These are phyloP conservation scores for Phoenicopterus ruber DNA, from an alignment of 2,113 vertebrate genomes.

Conservation along the genomic window DNA sequence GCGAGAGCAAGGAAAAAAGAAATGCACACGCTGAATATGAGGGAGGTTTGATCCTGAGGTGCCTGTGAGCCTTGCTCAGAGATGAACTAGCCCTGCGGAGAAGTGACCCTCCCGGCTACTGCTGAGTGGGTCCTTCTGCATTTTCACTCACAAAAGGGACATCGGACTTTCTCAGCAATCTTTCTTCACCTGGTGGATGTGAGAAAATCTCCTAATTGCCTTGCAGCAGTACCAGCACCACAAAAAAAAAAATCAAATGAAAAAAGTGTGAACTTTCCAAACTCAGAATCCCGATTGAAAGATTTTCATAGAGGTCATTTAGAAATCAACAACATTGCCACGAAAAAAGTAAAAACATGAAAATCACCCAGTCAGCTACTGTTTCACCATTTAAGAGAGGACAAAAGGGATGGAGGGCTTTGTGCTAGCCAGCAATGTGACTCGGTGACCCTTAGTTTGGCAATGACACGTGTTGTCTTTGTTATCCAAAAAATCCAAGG, in stretches of 20 bases:
- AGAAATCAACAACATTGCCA: not conserved
- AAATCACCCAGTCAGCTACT: not conserved
- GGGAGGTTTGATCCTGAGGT: not conserved
- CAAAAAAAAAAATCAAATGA: not conserved
- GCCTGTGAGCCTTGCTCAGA: not conserved
- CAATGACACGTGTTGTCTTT: not conserved
- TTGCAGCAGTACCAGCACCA: not conserved
- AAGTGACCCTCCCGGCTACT: not conserved
- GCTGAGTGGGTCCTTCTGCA: not conserved
- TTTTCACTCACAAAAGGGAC: not conserved
- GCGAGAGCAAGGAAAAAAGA: conserved; percentile 35
- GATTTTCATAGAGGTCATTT: not conserved
- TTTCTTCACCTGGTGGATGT: not conserved
- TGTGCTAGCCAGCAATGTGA: not conserved
- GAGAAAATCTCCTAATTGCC: not conserved
- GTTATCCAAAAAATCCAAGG: conserved; percentile 23
- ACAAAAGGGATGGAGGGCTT: not conserved
- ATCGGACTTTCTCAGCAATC: not conserved
- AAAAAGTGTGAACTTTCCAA: not conserved
- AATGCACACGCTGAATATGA: fast-evolving
- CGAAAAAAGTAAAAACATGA: not conserved
- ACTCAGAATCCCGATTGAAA: not conserved
- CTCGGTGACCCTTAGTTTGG: not conserved
- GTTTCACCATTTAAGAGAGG: not conserved
- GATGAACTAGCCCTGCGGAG: not conserved